Percentiles rank a stretch among this genome's conserved stretches.
phyloP scores from a whole-genome alignment of 2,797 vertebrate species.

The Phalanger gymnotis region DNA sequence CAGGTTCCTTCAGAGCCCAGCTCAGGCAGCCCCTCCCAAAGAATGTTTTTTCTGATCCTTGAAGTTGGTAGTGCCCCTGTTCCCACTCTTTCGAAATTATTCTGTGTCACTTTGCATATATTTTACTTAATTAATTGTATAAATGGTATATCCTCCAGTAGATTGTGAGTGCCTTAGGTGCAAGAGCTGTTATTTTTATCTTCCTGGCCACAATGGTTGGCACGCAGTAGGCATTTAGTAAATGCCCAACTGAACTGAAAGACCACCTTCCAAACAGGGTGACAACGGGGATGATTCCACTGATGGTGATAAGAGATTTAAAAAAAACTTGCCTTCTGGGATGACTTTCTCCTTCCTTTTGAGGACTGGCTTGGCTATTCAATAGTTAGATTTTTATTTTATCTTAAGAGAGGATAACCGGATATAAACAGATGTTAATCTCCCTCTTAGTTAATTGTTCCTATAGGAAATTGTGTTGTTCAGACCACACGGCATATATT shows the following conservation, averaged over 20 bases:
- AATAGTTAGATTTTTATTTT: not conserved
- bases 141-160: not conserved
- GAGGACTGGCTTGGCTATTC: too few species aligned
- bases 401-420: conserved; percentile 31
- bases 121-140: not conserved
- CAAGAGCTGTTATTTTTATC: not conserved
- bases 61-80: not conserved
- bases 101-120: not conserved
- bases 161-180: not conserved
- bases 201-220: not conserved
- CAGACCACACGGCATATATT: not conserved
- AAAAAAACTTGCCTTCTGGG: not conserved
- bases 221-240: not conserved
- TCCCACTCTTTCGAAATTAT: not conserved
- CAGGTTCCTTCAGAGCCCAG: not conserved
- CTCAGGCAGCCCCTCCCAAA: not conserved
- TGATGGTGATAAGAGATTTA: not conserved
- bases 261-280: not conserved
- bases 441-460: conserved; percentile 37
- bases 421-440: conserved; percentile 12
- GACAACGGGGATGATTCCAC: not conserved
- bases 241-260: not conserved
- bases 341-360: too few species aligned
- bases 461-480: not conserved
- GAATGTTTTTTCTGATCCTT: not conserved